These are phyloP conservation scores for Brachionus angularis DNA, from an alignment of 1,140 invertebrate genomes.

Conservation along the genomic window DNA sequence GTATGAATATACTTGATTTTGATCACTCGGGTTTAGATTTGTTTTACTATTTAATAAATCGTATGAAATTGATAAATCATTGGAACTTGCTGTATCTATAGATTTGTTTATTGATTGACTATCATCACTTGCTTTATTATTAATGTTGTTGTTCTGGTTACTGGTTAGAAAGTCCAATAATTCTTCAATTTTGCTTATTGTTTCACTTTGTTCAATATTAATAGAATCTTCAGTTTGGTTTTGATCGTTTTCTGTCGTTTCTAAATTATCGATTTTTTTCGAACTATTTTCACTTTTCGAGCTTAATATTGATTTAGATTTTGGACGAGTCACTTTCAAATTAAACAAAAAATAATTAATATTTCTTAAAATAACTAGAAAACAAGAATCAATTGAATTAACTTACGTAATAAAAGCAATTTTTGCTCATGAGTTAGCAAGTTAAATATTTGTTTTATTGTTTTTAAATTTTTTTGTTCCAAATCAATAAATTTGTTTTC, in stretches of 20 bases:
- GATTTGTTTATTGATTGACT: not conserved
- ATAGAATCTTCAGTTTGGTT: not conserved
- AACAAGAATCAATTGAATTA: not conserved
- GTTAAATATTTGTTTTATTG: constrained; percentile 22
- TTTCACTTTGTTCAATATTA: constrained; percentile 15
- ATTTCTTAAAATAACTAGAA: not conserved
- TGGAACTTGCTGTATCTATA: constrained; percentile 7
- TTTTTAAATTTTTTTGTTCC: constrained; percentile 22
- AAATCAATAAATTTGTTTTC: constrained; percentile 23
- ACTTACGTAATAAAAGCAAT: constrained; percentile 26
- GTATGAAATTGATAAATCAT: not conserved
- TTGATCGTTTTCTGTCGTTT: not conserved
- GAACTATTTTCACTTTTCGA: not conserved
- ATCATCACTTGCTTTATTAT: too few relatives aligned
- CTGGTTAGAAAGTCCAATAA: not conserved
- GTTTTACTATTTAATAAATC: not conserved
- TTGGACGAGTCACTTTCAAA: not conserved
- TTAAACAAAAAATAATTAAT: not conserved
- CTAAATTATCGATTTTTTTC: not conserved
- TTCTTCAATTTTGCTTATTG: constrained; percentile 24
- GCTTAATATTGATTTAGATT: constrained; percentile 16
- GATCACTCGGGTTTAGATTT: not conserved
- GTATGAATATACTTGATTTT: constrained; percentile 16
- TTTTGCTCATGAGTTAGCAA: constrained; percentile 36
- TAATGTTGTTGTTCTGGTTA: too few relatives aligned